A percentile compares a stretch with the other conserved stretches of the same genome.
These are phyloP conservation scores for Porites lutea DNA, from an alignment of 64 coral and sea anemone genomes.

Conservation along the genomic window DNA sequence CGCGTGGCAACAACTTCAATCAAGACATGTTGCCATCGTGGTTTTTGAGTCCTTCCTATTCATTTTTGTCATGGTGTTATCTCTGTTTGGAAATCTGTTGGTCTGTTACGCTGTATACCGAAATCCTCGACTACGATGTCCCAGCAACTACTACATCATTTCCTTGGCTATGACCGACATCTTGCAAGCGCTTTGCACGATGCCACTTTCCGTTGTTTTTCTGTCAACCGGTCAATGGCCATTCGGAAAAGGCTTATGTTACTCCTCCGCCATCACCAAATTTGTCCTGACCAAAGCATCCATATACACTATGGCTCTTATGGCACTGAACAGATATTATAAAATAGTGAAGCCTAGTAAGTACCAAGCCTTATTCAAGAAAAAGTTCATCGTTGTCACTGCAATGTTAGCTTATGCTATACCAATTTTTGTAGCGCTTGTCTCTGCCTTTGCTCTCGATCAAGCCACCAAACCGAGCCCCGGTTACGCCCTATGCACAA, in stretches of 20 bases:
- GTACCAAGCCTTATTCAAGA: slow-evolving; percentile 22
- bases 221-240: slow-evolving; percentile 23
- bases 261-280: slow-evolving; percentile 3
- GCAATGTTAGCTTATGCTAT: slow-evolving; percentile 5
- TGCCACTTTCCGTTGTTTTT: slow-evolving; percentile 24
- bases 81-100: slow-evolving; percentile 6
- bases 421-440: background rate
- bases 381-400: background rate
- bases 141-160: slow-evolving; percentile 34
- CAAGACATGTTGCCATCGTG: background rate
- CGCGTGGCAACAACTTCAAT: background rate
- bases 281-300: slow-evolving; percentile 23
- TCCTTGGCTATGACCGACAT: slow-evolving; percentile 43
- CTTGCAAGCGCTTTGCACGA: slow-evolving; percentile 12
- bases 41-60: background rate
- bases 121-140: slow-evolving; percentile 34
- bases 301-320: slow-evolving; percentile 45
- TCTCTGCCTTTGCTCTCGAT: background rate
- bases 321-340: slow-evolving; percentile 46
- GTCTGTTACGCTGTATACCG: slow-evolving; percentile 49
- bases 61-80: background rate
- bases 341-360: slow-evolving; percentile 55
- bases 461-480: background rate
- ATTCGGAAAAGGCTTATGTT: slow-evolving; percentile 23
- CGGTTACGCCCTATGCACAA: background rate